These are phyloP conservation scores for Phrynocephalus vlangalii DNA, from an alignment of 2,797 vertebrate species.

Conservation along the genomic window DNA sequence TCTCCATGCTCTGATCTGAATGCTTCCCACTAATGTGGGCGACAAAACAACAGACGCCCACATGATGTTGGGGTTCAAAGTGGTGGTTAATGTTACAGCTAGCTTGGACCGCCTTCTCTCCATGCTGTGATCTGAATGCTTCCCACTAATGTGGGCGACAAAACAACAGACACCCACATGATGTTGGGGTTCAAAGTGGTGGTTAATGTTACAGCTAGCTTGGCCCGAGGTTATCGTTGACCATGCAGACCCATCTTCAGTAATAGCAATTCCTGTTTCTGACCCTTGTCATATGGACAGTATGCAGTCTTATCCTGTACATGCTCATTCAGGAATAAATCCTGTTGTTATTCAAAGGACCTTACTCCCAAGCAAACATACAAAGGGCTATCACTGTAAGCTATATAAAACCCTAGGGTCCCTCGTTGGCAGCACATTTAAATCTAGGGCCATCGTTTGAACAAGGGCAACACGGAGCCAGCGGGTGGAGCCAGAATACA, in stretches of 20 bases:
- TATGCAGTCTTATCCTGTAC: not conserved
- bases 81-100: not conserved
- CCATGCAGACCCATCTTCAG: not conserved
- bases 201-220: not conserved
- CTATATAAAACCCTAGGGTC: not conserved
- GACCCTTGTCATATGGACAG: not conserved
- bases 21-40: not conserved
- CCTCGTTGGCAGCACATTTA: slow-evolving; percentile 2
- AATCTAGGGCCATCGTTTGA: not conserved
- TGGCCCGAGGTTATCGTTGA: not conserved
- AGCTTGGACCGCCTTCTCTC: too few species aligned
- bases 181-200: not conserved
- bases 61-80: not conserved
- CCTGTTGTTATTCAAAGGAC: not conserved
- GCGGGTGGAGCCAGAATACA: not conserved
- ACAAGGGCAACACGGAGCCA: not conserved
- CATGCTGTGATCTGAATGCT: not conserved
- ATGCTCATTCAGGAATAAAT: not conserved
- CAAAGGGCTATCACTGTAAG: not conserved
- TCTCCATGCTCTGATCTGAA: not conserved
- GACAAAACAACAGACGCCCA: not conserved
- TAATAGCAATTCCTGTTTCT: not conserved
- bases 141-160: not conserved
- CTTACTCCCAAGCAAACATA: not conserved
- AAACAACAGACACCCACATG: not conserved